A percentile compares a stretch with the other conserved stretches of the same genome.
phyloP scores from a whole-genome alignment of 1,140 invertebrate genomes.

The Pectinophora gossypiella region DNA sequence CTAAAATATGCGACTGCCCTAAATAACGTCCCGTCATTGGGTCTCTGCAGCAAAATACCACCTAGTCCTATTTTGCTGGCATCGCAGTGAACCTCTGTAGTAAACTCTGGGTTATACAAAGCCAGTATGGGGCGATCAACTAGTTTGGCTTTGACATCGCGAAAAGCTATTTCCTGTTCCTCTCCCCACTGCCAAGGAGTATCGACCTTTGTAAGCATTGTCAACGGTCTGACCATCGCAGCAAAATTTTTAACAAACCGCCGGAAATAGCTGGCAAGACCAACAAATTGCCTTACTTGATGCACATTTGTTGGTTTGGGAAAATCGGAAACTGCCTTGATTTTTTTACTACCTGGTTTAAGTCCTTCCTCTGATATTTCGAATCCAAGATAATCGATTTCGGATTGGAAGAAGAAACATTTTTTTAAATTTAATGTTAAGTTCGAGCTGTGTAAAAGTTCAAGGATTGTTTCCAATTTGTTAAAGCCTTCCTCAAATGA shows the following conservation, averaged over 20 bases:
- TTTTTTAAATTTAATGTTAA: constrained; percentile 3
- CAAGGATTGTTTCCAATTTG: background rate
- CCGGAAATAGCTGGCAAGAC: background rate
- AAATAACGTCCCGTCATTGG: too few species aligned
- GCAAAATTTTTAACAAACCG: background rate
- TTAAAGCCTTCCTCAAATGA: background rate
- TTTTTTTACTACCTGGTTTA: background rate
- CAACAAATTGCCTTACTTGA: constrained; percentile 1
- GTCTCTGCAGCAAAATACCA: too few species aligned
- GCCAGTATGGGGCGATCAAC: too few species aligned
- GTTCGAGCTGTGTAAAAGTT: background rate
- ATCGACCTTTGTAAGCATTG: background rate
- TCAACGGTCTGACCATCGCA: background rate
- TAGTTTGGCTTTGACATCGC: background rate
- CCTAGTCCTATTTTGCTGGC: too few species aligned
- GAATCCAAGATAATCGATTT: constrained; percentile 2
- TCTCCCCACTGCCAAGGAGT: background rate
- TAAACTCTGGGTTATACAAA: too few species aligned
- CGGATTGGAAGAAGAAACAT: background rate
- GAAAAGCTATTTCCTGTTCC: background rate
- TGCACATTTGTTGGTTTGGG: background rate
- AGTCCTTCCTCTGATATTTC: background rate
- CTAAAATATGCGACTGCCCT: too few species aligned
- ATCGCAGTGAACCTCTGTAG: too few species aligned
- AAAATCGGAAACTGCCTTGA: background rate